A percentile compares a stretch with the other conserved stretches of the same genome.
Conservation (phyloP, 2,888 invertebrate genomes). For the Stenotaenia linearis region DNA sequence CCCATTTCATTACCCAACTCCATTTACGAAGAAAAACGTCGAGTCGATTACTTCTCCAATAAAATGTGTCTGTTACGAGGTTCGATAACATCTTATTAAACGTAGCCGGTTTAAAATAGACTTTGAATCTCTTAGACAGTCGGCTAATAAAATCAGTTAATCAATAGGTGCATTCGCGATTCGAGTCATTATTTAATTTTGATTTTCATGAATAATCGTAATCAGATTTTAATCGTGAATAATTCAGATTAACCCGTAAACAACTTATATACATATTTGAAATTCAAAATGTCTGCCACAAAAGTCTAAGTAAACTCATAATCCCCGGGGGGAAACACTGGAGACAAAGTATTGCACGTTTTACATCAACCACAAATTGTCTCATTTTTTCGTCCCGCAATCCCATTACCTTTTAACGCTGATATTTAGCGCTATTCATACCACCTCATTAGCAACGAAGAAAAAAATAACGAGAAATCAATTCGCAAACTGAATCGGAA, state of each 20-base stretch:
- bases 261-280: background rate
- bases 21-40: background rate
- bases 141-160: background rate
- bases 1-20: background rate
- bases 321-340: background rate
- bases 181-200: background rate
- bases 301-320: background rate
- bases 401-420: background rate
- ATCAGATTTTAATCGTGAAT: too few species aligned
- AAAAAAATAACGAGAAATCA: background rate
- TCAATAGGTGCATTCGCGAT: too few species aligned
- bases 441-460: background rate
- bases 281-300: background rate
- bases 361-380: slow-evolving; percentile 1
- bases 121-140: background rate
- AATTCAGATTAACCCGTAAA: too few species aligned
- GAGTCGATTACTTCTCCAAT: background rate
- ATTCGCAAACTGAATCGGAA: background rate
- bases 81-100: too few species aligned
- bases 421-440: background rate
- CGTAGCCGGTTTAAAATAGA: background rate
- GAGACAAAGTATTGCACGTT: slow-evolving; percentile 3
- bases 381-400: background rate
- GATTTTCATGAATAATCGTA: too few species aligned
- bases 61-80: background rate